Conservation (phyloP, 2,888 invertebrate species). For the Platypus cylindrus region DNA sequence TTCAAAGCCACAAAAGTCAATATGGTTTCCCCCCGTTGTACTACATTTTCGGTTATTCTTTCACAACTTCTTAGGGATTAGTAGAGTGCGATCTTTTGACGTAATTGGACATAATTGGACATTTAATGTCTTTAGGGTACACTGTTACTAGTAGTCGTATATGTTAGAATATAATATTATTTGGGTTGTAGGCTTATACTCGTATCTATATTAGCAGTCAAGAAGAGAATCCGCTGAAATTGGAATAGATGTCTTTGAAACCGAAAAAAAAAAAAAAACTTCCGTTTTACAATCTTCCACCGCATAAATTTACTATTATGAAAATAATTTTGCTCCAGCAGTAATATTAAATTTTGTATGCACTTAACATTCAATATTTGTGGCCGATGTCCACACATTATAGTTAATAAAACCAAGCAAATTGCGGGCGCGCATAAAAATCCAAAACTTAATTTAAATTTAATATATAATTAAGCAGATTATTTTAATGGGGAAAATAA, state of each 20-base stretch:
- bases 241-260: no score
- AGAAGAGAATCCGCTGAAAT: no score
- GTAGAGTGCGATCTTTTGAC: slow-evolving; percentile 20
- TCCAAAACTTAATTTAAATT: slow-evolving; percentile 16
- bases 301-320: no score
- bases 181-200: no score
- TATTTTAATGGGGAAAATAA: slow-evolving; percentile 16
- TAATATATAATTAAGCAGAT: slow-evolving; percentile 18
- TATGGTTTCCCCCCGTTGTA: slow-evolving; percentile 21
- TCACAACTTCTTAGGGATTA: slow-evolving; percentile 28
- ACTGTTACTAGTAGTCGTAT: no score
- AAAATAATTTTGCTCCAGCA: neutral
- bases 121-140: no score
- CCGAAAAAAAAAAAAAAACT: no score
- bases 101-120: slow-evolving; percentile 26
- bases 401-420: slow-evolving; percentile 14
- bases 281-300: no score
- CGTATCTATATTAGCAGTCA: no score
- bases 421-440: slow-evolving; percentile 15
- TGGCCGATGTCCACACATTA: slow-evolving; percentile 15
- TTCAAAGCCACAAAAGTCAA: slow-evolving; percentile 5
- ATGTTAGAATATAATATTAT: no score
- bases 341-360: slow-evolving; percentile 8
- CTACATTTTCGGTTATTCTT: slow-evolving; percentile 22
- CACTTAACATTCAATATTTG: slow-evolving; percentile 15